Evolutionary conservation across 2,888 invertebrate species (phyloP), one percentile per base, ranked within the genome.

Genomic region (Thalpophila matura): DNA sequence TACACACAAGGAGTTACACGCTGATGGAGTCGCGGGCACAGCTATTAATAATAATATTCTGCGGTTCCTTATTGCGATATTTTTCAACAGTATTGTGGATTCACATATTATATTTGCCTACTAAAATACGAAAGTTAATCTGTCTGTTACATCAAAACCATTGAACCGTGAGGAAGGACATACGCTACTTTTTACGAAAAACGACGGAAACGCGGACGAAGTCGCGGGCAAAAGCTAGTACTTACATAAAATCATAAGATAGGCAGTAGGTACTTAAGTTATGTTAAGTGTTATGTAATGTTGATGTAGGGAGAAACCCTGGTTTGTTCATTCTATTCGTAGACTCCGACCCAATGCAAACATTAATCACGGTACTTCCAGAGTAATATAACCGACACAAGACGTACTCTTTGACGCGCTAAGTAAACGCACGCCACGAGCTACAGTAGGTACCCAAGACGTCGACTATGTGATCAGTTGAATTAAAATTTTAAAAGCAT

Each of bases 301-400:
- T 49, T 65, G 49, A 62, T 45, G 18, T 47, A 38, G 26, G 35
- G 46, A 37, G 58, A 35, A 53, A 26, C 42, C 42, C 64, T 54
- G 59, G 49, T 62, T 55, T 55, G 54, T 51, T 59, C 40, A 58
- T 45, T 57, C 58, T 49, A 49, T 62, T 51, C 38, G 50, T 35
- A 59, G 35, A 64, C 64, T 57, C 40, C 45, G 49, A 51, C 55
- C 42, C 45, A 60, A 63, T 14, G 51, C 68, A 69, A 69, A 69
- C 68, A 77, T 77, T 62, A 65, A 72, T 77, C 55, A 51, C 57
- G 66, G 65, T 66, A 69, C 80, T 77, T 77, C 77, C 63, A 77
- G 77, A 61, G 33, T 61, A 63, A 67, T 59, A 71, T 54, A 61
- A 60, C 53, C 33, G 60, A 54, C 51, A 60, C 60, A 29, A 65